phyloP scores from a whole-genome alignment of 1,140 invertebrate species.

The Lasioglossum baleicum region DNA sequence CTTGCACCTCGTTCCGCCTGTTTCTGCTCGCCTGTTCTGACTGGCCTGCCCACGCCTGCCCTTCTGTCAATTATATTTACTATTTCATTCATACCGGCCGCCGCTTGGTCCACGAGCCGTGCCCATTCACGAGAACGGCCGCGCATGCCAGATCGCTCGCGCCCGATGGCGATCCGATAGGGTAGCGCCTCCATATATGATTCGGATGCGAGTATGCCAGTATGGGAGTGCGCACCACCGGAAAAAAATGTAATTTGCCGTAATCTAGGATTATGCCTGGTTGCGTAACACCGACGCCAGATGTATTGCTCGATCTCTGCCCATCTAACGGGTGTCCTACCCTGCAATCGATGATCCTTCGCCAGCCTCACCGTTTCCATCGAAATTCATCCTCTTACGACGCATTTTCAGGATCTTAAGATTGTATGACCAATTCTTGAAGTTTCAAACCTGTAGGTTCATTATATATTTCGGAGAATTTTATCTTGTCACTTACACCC shows the following conservation, averaged over 20 bases:
- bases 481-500: too few species aligned
- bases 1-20: constrained; percentile 65
- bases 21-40: constrained; percentile 70
- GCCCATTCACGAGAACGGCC: constrained; percentile 72
- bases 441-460: too few species aligned
- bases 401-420: too few species aligned
- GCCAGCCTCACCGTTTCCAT: too few species aligned
- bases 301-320: not conserved
- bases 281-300: constrained; percentile 34
- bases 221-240: not conserved
- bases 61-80: constrained; percentile 78
- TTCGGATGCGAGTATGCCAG: constrained; percentile 32
- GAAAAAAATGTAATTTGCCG: constrained; percentile 42
- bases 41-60: constrained; percentile 76
- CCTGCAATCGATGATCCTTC: not conserved
- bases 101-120: constrained; percentile 69
- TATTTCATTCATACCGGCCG: constrained; percentile 76
- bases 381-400: too few species aligned
- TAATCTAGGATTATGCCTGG: constrained; percentile 39
- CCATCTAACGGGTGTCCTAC: not conserved
- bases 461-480: too few species aligned
- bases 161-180: constrained; percentile 53
- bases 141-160: constrained; percentile 57
- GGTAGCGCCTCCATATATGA: constrained; percentile 49
- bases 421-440: too few species aligned